phyloP scores from a whole-genome alignment of 2,113 vertebrate genomes.

The Tor tambroides region DNA sequence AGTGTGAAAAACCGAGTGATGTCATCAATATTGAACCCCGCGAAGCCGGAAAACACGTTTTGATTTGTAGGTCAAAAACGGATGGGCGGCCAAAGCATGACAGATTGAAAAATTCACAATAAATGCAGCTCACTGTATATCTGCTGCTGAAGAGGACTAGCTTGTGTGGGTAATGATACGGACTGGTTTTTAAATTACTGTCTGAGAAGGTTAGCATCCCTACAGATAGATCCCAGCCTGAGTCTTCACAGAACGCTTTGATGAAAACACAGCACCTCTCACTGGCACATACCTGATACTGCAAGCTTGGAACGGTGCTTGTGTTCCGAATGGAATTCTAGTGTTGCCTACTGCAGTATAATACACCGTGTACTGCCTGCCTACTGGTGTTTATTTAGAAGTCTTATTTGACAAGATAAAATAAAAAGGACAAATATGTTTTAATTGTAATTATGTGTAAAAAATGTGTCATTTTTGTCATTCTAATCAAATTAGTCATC shows the following conservation, averaged over 20 bases:
- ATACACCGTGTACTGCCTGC: not conserved
- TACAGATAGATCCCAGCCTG: not conserved
- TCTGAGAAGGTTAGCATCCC: not conserved
- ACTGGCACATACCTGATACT: constrained; percentile 59
- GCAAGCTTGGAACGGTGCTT: not conserved
- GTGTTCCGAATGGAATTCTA: not conserved
- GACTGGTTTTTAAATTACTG: constrained; percentile 11
- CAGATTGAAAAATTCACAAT: not conserved
- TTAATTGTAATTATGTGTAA: not conserved
- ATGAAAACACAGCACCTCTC: constrained; percentile 70
- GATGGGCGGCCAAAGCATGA: not conserved
- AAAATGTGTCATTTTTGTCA: not conserved
- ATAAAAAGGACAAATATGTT: not conserved
- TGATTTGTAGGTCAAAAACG: constrained; percentile 21
- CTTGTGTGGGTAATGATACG: constrained; percentile 5
- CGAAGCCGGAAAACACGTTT: constrained; percentile 12
- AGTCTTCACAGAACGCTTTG: not conserved
- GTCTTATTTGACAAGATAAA: not conserved
- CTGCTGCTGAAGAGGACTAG: constrained; percentile 5
- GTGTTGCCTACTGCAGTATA: not conserved
- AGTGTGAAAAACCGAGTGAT: constrained; percentile 3
- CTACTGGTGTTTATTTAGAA: not conserved
- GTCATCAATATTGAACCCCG: constrained; percentile 15
- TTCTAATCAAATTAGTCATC: not conserved
- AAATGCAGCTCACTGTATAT: constrained; percentile 9